phyloP scores from a whole-genome alignment of 30 jellyfish, hydroid and myxozoan genomes.

The Cassiopea xamachana region DNA sequence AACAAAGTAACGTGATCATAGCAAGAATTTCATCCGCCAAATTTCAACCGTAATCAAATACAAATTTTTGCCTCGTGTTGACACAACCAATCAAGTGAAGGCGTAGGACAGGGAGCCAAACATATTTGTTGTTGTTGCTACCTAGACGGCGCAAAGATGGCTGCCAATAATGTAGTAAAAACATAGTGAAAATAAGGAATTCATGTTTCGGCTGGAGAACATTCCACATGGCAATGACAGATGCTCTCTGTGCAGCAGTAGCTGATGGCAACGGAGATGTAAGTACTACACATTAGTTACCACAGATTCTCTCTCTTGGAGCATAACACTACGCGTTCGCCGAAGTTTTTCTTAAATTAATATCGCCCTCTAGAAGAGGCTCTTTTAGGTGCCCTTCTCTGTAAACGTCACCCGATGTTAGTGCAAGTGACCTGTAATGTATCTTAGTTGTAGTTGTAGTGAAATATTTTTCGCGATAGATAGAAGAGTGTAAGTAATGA shows the following conservation, averaged over 20 bases:
- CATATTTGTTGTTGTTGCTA: background rate
- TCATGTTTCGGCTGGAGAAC: background rate
- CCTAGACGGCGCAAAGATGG: background rate
- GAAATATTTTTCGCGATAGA: no score
- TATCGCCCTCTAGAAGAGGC: no score
- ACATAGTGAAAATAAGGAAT: background rate
- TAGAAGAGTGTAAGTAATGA: no score
- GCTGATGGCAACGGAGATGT: slow-evolving; percentile 61
- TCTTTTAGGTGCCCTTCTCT: no score
- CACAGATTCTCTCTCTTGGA: no score
- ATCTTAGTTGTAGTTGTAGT: no score
- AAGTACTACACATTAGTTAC: background rate
- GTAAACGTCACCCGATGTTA: no score
- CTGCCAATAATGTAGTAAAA: background rate
- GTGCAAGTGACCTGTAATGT: no score
- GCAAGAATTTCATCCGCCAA: background rate
- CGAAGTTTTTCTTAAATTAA: no score
- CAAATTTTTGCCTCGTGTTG: background rate
- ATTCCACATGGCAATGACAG: slow-evolving; percentile 46
- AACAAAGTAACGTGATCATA: background rate
- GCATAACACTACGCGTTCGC: no score
- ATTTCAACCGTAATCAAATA: background rate
- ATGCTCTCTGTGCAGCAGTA: slow-evolving; percentile 55
- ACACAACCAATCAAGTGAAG: background rate
- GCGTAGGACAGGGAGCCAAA: background rate